phyloP scores from a whole-genome alignment of 1,140 invertebrate species.

The Caenorhabditis tropicalis region DNA sequence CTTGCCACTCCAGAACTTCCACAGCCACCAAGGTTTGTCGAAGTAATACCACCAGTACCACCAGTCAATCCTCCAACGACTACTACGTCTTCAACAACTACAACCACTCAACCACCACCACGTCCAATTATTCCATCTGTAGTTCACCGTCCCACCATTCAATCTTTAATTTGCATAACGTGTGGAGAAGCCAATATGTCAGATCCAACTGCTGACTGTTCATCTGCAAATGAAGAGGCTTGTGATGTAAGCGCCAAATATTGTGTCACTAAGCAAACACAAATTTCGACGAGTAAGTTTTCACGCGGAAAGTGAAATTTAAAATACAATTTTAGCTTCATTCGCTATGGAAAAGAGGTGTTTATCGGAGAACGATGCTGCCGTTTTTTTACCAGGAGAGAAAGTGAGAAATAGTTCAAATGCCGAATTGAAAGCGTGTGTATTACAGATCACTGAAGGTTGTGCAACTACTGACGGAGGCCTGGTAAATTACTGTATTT shows the following conservation, averaged over 20 bases:
- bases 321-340: neutral
- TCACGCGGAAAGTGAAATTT: neutral
- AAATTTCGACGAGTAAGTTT: conserved; percentile 11
- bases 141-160: neutral
- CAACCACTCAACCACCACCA: neutral
- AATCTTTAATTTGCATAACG: neutral
- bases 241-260: conserved; percentile 14
- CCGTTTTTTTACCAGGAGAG: conserved; percentile 5
- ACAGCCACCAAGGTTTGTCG: neutral
- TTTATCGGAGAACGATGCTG: neutral
- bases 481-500: conserved; percentile 57
- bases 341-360: conserved; percentile 25
- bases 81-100: neutral
- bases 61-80: neutral
- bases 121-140: conserved; percentile 27
- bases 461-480: conserved; percentile 52
- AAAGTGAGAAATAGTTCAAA: neutral
- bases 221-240: neutral
- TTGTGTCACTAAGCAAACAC: conserved; percentile 51
- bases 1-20: conserved; percentile 10
- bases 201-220: conserved; percentile 51
- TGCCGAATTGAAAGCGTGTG: no score
- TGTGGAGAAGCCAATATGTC: conserved; percentile 40
- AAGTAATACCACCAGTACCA: neutral
- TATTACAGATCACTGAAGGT: conserved; percentile 35